Evolutionary conservation across 2,888 invertebrate species (phyloP), one percentile per base, ranked within the genome.

Genomic region (Argynnis bischoffii): DNA sequence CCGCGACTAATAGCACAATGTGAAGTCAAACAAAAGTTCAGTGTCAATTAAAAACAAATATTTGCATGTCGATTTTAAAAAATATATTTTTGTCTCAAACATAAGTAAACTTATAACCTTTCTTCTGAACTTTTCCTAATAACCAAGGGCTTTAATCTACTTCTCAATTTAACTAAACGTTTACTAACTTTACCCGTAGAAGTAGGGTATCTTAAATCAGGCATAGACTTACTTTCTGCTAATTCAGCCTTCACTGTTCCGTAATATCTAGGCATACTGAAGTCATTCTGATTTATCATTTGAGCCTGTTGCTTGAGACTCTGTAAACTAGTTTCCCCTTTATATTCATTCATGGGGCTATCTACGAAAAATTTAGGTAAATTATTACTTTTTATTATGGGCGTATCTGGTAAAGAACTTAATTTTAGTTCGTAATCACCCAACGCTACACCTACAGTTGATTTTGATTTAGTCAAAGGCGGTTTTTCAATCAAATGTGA

Each of bases 221-320:
- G 93, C 92, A 93, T 92, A 0, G 93, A 93, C 60, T 91, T 93
- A 63, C 93, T 93, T 64, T 92, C 91, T 0, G 90, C 79, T 3
- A 80, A 70, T 5, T 78, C 72, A 0, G 83, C 71, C 55, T 89
- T 87, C 0, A 89, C 81, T 1, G 90, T 85, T 0, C 94, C 93
- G 73, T 94, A 95, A 75, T 94, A 94, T 68, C 95, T 86, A 0
- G 95, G 95, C 95, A 95, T 95, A 21, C 94, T 94, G 65, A 93
- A 94, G 72, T 95, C 95, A 61, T 85, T 85, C 70, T 93, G 91
- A 35, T 90, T 87, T 47, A 90, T 89, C 84, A 90, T 85, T 73
- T 88, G 72, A 55, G 93, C 93, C 55, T 94, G 90, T 77, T 94
- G 94, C 68, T 94, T 93, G 16, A 93, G 89, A 69, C 91, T 89